Percentiles rank a stretch among this genome's conserved stretches.
These are phyloP conservation scores for Microcebus tavaratra DNA, from an alignment of 2,113 vertebrate genomes.

Conservation along the genomic window DNA sequence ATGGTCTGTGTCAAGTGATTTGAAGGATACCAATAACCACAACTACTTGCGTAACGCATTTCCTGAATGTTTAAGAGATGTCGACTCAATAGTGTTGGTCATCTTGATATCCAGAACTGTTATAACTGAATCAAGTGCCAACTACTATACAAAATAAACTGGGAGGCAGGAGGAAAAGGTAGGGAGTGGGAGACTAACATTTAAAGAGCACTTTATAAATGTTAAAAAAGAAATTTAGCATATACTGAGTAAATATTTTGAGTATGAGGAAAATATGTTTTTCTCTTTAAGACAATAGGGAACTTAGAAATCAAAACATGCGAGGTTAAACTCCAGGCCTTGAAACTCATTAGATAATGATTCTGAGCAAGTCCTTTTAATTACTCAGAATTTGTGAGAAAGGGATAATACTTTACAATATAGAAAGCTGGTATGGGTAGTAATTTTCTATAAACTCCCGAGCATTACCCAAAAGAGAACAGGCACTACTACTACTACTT, in stretches of 20 bases:
- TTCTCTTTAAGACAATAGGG: not conserved
- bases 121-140: not conserved
- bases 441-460: not conserved
- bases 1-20: conserved; percentile 7
- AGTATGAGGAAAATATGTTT: not conserved
- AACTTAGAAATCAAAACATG: not conserved
- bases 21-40: conserved; percentile 37
- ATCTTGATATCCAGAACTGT: not conserved
- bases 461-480: not conserved
- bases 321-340: not conserved
- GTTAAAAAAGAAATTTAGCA: not conserved
- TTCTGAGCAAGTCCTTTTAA: not conserved
- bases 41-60: not conserved
- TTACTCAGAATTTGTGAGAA: not conserved
- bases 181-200: rapidly evolving
- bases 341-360: not conserved
- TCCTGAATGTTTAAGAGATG: conserved; percentile 8
- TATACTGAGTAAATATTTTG: not conserved
- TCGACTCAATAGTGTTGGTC: not conserved
- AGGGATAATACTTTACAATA: not conserved
- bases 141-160: not conserved
- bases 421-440: not conserved
- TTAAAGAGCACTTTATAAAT: not conserved
- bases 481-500: not conserved
- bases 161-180: not conserved